Evolutionary conservation across 2,888 invertebrate genomes (phyloP).

Genomic region (Tribolium freemani): DNA sequence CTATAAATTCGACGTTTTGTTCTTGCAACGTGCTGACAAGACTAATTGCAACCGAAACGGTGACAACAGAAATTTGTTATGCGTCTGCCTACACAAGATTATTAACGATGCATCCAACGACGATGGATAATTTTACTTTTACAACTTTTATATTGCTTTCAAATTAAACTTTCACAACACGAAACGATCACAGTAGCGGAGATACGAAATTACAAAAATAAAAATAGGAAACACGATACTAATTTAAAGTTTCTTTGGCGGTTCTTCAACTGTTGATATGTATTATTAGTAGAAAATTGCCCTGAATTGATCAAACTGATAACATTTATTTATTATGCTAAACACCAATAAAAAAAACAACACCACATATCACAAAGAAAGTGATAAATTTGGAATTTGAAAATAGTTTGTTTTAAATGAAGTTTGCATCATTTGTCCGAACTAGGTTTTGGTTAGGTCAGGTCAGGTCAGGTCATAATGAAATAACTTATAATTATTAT

Average conservation of each 20-base stretch:
- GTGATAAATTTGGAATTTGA: too few relatives aligned
- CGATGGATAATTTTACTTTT: neutral
- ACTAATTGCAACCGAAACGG: conserved; percentile 16
- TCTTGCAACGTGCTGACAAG: conserved; percentile 1
- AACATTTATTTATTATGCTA: too few relatives aligned
- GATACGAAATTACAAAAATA: neutral
- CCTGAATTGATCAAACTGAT: too few relatives aligned
- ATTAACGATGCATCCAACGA: neutral
- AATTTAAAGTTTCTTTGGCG: neutral
- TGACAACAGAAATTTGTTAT: conserved; percentile 10
- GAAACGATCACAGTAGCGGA: neutral
- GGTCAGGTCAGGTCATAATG: too few relatives aligned
- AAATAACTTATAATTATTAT: too few relatives aligned
- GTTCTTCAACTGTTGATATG: too few relatives aligned
- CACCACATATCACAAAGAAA: too few relatives aligned
- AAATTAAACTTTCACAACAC: neutral
- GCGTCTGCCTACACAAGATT: neutral
- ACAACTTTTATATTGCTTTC: neutral
- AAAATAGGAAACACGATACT: neutral
- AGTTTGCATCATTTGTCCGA: too few relatives aligned
- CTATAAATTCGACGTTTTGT: neutral
- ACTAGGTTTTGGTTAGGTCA: too few relatives aligned
- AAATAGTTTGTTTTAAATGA: too few relatives aligned
- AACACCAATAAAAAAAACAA: too few relatives aligned
- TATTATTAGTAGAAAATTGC: too few relatives aligned